Percentiles rank a stretch among this genome's conserved stretches.
These are phyloP conservation scores for Hyla sarda DNA, from an alignment of 2,113 vertebrate genomes.

Conservation along the genomic window DNA sequence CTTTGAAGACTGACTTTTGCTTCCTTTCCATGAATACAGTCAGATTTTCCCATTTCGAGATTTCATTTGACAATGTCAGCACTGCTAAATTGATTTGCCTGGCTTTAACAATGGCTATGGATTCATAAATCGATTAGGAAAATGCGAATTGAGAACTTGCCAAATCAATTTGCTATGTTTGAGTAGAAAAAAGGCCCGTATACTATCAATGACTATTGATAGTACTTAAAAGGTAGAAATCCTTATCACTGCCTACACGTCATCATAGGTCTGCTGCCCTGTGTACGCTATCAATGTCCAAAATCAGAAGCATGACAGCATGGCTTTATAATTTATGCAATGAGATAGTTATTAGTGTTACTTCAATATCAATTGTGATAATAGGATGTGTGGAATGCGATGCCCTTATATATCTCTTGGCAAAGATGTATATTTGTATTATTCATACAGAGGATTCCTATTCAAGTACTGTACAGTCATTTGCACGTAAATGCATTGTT, in stretches of 20 bases:
- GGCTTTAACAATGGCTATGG: neutral
- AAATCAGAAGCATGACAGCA: neutral
- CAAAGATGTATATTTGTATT: conserved; percentile 1
- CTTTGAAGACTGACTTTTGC: neutral
- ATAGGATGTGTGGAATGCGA: neutral
- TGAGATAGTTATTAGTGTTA: neutral
- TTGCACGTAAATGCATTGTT: conserved; percentile 41
- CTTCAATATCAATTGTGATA: neutral
- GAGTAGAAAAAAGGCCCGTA: neutral
- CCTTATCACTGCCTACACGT: neutral
- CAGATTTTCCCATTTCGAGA: neutral
- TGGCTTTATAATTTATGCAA: neutral
- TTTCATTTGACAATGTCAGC: neutral
- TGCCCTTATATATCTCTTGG: neutral
- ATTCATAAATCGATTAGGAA: neutral
- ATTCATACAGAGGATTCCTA: conserved; percentile 34
- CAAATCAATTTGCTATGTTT: neutral
- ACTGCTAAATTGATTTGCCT: neutral
- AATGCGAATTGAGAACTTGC: conserved; percentile 4
- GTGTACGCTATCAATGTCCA: neutral
- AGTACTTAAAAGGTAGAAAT: neutral
- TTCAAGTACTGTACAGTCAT: conserved; percentile 17
- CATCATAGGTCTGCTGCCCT: neutral
- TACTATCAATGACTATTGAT: neutral
- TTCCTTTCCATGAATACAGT: neutral